Evolutionary conservation across 2,113 vertebrate species (phyloP).

Genomic region (Perca flavescens): DNA sequence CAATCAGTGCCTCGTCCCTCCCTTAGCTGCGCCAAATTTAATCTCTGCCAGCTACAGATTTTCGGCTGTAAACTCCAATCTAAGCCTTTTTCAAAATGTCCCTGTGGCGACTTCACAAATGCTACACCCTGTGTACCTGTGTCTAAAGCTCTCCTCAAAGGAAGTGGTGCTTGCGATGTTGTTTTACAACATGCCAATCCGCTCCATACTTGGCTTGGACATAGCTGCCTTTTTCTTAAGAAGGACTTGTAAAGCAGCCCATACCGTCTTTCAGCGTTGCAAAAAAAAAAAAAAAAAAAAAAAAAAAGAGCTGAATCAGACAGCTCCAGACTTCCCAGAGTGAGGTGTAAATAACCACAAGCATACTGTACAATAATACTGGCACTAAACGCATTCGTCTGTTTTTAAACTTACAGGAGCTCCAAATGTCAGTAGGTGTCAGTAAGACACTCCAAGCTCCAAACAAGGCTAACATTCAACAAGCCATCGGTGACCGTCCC

Average conservation of each 20-base stretch:
- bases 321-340: background rate
- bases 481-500: constrained; percentile 68
- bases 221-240: constrained; percentile 27
- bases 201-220: background rate
- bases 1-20: background rate
- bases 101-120: background rate
- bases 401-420: background rate
- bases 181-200: constrained; percentile 34
- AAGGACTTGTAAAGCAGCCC: background rate
- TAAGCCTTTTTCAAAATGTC: background rate
- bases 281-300: too few relatives aligned
- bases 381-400: background rate
- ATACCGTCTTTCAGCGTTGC: background rate
- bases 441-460: too few relatives aligned
- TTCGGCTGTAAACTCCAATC: background rate
- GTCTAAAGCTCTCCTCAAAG: background rate
- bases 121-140: background rate
- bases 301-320: background rate
- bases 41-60: too few relatives aligned
- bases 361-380: background rate
- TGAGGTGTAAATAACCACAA: background rate
- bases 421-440: background rate
- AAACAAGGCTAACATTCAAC: constrained; percentile 37
- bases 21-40: background rate
- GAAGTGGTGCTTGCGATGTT: background rate